Percentiles rank a stretch among this genome's conserved stretches.
These are phyloP conservation scores for Chloroceryle amazona DNA, from an alignment of 2,797 vertebrate species.

Conservation along the genomic window DNA sequence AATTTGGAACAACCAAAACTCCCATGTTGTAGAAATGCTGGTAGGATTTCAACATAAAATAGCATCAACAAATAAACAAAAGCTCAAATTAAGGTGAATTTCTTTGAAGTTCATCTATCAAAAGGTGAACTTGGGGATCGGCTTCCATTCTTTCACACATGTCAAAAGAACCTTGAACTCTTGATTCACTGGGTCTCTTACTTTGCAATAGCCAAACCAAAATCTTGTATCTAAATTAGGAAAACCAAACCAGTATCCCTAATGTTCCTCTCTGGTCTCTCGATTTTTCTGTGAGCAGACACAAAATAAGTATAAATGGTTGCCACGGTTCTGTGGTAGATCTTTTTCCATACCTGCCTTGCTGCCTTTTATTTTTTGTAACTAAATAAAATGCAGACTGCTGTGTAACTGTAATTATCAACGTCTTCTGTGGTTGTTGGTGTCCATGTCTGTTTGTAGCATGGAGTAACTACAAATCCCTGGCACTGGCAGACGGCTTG, in stretches of 20 bases:
- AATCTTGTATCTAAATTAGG: background rate
- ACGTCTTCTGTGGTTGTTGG: conserved; percentile 78
- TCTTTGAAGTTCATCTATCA: background rate
- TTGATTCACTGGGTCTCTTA: conserved; percentile 2
- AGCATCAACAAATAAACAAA: background rate
- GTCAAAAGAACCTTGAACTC: conserved; percentile 47
- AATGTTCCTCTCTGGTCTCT: background rate
- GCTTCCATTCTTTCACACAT: background rate
- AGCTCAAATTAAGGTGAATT: background rate
- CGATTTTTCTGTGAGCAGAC: background rate
- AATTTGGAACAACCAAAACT: background rate
- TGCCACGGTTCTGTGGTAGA: conserved; percentile 11
- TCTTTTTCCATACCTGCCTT: conserved; percentile 78
- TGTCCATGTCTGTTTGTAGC: conserved; percentile 79
- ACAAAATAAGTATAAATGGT: background rate
- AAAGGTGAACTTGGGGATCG: background rate
- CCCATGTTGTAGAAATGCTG: background rate
- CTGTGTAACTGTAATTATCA: conserved; percentile 76
- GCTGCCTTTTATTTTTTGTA: conserved; percentile 76
- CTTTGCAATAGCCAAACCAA: conserved; percentile 7
- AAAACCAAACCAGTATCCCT: background rate
- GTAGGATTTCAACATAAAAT: background rate
- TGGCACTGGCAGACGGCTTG: conserved; percentile 72
- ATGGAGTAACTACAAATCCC: conserved; percentile 77
- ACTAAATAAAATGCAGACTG: conserved; percentile 72